These are phyloP conservation scores for Barypeithes pellucidus DNA, from an alignment of 2,888 invertebrate species.

Conservation along the genomic window DNA sequence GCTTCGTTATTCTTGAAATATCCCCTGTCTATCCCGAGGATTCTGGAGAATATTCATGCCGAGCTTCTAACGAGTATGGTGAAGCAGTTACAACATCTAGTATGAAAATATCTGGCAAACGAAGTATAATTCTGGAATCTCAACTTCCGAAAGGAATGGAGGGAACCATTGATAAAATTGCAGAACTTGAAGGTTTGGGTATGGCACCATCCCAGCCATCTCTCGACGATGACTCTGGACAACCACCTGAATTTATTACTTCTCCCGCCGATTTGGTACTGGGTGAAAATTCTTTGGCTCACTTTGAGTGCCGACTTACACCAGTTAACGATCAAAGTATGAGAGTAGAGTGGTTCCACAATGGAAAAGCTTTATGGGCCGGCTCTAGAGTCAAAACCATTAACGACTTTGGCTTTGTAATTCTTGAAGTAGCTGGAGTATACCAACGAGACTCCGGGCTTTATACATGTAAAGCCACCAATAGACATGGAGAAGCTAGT, in stretches of 20 bases:
- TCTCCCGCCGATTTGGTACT: slow-evolving; percentile 89
- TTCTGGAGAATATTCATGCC: slow-evolving; percentile 92
- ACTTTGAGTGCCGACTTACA: slow-evolving; percentile 92
- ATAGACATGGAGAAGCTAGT: slow-evolving; percentile 91
- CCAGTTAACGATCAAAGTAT: slow-evolving; percentile 95
- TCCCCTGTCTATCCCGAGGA: slow-evolving; percentile 98
- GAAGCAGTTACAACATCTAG: slow-evolving; percentile 92
- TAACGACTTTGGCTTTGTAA: slow-evolving; percentile 98
- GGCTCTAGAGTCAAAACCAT: slow-evolving; percentile 96
- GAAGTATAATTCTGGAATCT: slow-evolving; percentile 92
- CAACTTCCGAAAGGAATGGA: slow-evolving; percentile 95
- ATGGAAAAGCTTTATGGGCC: slow-evolving; percentile 92
- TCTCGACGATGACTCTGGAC: slow-evolving; percentile 87
- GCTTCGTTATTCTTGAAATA: slow-evolving; percentile 97
- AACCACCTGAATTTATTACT: slow-evolving; percentile 92
- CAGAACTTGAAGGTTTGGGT: slow-evolving; percentile 90
- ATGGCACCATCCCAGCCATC: slow-evolving; percentile 78
- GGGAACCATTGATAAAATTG: slow-evolving; percentile 93
- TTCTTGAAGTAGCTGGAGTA: slow-evolving; percentile 95
- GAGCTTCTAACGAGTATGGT: slow-evolving; percentile 91
- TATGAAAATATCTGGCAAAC: slow-evolving; percentile 93
- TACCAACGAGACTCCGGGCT: slow-evolving; percentile 94
- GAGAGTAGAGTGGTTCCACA: slow-evolving; percentile 98
- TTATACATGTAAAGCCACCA: slow-evolving; percentile 94
- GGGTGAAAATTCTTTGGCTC: slow-evolving; percentile 90